These are phyloP conservation scores for Papilio helenus DNA, from an alignment of 1,140 invertebrate genomes.

Conservation along the genomic window DNA sequence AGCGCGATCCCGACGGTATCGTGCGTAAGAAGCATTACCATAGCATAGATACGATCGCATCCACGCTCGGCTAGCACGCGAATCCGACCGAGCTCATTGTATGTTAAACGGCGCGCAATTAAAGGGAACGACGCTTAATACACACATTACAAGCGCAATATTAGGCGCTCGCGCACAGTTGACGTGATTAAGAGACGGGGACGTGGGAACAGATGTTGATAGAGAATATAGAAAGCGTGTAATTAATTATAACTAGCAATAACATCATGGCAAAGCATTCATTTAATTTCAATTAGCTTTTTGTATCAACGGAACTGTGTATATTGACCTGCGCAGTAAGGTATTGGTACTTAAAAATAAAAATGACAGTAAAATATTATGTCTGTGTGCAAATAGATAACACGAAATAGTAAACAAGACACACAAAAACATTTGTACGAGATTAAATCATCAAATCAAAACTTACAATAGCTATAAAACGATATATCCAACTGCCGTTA, in stretches of 20 bases:
- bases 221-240: constrained; percentile 52
- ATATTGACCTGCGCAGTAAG: too few species aligned
- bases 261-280: constrained; percentile 33
- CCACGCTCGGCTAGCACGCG: constrained; percentile 60
- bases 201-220: constrained; percentile 71
- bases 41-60: constrained; percentile 51
- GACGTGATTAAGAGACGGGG: constrained; percentile 70
- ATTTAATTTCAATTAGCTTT: not conserved
- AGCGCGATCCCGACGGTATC: constrained; percentile 42
- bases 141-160: constrained; percentile 78
- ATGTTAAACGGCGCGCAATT: constrained; percentile 77
- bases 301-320: not conserved
- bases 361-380: not conserved
- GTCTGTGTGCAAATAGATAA: not conserved
- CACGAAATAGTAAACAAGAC: constrained; percentile 16
- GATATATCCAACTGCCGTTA: constrained; percentile 46
- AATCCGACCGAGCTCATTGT: constrained; percentile 73
- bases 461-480: constrained; percentile 52
- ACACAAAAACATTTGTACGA: constrained; percentile 38
- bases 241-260: constrained; percentile 48
- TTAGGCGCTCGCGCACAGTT: constrained; percentile 71
- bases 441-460: constrained; percentile 54
- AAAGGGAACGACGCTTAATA: constrained; percentile 79
- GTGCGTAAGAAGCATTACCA: constrained; percentile 50
- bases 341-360: not conserved